Conservation (phyloP, 2,888 invertebrate species). For the Archips xylosteana region DNA sequence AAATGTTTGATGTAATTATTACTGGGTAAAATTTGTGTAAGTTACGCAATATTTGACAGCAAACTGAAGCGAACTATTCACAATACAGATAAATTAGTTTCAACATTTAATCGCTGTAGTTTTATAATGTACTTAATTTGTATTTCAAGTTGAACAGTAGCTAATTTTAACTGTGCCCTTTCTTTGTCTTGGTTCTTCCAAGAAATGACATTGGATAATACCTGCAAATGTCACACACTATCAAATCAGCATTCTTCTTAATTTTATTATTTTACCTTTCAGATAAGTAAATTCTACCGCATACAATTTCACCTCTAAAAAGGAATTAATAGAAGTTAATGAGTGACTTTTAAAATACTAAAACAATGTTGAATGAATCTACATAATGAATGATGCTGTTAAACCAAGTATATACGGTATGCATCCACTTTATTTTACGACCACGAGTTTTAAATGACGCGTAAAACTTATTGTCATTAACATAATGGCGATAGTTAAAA, state of each 20-base stretch:
- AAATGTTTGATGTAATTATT: not conserved
- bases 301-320: too few relatives aligned
- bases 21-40: not conserved
- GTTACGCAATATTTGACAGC: conserved; percentile 19
- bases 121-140: not conserved
- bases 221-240: too few relatives aligned
- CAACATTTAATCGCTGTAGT: not conserved
- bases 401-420: not conserved
- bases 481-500: not conserved
- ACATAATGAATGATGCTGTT: conserved; percentile 5
- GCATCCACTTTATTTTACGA: conserved; percentile 1
- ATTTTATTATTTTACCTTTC: too few relatives aligned
- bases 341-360: not conserved
- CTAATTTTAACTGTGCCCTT: too few relatives aligned
- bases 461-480: conserved; percentile 4
- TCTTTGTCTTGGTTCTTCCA: too few relatives aligned
- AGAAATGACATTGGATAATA: too few relatives aligned
- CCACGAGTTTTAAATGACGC: not conserved
- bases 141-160: not conserved
- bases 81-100: not conserved
- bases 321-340: too few relatives aligned
- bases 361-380: not conserved
- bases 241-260: too few relatives aligned
- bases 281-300: too few relatives aligned
- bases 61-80: not conserved